These are phyloP conservation scores for Tenualosa thibaudeaui DNA, from an alignment of 2,797 vertebrate species.

Conservation along the genomic window DNA sequence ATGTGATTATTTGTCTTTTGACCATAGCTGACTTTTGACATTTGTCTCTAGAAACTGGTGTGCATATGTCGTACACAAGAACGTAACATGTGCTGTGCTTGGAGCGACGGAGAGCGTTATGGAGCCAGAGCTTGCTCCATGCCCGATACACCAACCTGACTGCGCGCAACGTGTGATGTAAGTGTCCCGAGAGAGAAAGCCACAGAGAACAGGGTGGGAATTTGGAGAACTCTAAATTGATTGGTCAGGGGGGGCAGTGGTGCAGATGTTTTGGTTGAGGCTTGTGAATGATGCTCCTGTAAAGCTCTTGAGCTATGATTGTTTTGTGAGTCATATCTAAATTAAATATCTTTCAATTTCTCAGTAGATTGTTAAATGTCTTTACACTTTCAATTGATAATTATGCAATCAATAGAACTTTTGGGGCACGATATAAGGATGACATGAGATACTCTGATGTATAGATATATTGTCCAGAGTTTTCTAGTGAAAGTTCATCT, in stretches of 20 bases:
- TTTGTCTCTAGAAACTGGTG: slow-evolving; percentile 88
- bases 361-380: neutral
- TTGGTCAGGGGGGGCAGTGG: slow-evolving; percentile 15
- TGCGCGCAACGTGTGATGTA: slow-evolving; percentile 86
- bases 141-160: slow-evolving; percentile 76
- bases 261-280: slow-evolving; percentile 10
- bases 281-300: slow-evolving; percentile 12
- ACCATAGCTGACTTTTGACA: neutral
- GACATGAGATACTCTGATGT: neutral
- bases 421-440: neutral
- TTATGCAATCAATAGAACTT: neutral
- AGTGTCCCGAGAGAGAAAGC: slow-evolving; percentile 64
- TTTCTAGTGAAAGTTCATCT: neutral
- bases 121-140: slow-evolving; percentile 80
- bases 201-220: slow-evolving; percentile 31
- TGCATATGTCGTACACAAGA: slow-evolving; percentile 91
- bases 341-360: neutral
- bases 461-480: neutral
- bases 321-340: neutral
- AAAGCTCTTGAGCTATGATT: slow-evolving; percentile 1
- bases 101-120: slow-evolving; percentile 83
- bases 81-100: slow-evolving; percentile 88
- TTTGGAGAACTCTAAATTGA: slow-evolving; percentile 5
- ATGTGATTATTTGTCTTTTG: slow-evolving; percentile 24
- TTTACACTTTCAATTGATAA: neutral